Conservation (phyloP, 1,140 invertebrate species). For the Drosophila littoralis region DNA sequence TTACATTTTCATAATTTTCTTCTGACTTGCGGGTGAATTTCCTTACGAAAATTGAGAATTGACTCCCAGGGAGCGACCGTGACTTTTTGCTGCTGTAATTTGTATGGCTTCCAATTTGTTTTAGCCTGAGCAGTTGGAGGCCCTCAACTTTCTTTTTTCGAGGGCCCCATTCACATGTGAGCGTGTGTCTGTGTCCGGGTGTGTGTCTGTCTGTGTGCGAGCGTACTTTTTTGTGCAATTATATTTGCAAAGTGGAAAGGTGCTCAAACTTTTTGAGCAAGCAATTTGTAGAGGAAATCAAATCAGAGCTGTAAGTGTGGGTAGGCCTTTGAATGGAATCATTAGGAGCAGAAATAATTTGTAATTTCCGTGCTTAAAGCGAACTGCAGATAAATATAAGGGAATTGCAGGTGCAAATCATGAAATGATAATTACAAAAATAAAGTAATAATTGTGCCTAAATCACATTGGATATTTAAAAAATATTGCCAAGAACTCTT, state of each 20-base stretch:
- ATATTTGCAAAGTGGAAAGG: conserved; percentile 31
- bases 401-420: too few relatives aligned
- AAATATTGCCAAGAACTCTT: not conserved
- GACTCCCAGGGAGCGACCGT: conserved; percentile 20
- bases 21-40: conserved; percentile 43
- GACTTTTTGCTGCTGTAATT: conserved; percentile 50
- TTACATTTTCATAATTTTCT: conserved; percentile 73
- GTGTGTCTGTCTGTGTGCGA: not conserved
- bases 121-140: conserved; percentile 24
- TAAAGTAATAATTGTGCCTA: too few relatives aligned
- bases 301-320: conserved; percentile 26
- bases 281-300: conserved; percentile 46
- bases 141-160: conserved; percentile 32
- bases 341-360: conserved; percentile 30
- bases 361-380: conserved; percentile 20
- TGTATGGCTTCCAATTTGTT: conserved; percentile 53
- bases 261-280: conserved; percentile 41
- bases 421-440: not conserved
- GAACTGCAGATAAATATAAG: not conserved
- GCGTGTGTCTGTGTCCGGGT: not conserved
- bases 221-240: conserved; percentile 34
- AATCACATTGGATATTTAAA: too few relatives aligned
- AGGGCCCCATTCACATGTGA: conserved; percentile 3
- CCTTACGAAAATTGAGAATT: conserved; percentile 35
- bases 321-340: conserved; percentile 35